Evolutionary conservation across 2,888 invertebrate genomes (phyloP).

Genomic region (Theristus sp.): DNA sequence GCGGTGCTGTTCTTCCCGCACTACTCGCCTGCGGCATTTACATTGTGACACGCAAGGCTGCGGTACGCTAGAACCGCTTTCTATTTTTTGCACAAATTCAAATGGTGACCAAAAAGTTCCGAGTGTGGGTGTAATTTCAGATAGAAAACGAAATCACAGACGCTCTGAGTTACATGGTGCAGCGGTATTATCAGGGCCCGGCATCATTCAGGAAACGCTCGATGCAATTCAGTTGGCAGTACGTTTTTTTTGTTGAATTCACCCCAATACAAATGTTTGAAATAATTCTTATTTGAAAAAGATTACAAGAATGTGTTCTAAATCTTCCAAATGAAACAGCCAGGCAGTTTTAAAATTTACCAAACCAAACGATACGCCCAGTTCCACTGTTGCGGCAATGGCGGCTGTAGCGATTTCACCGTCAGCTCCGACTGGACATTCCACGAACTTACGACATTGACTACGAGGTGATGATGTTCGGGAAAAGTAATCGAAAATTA

Average conservation of each 20-base stretch:
- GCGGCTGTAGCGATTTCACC: slow-evolving; percentile 25
- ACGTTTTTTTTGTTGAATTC: too few relatives aligned
- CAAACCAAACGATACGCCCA: neutral
- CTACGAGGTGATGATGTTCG: slow-evolving; percentile 13
- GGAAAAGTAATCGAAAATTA: too few relatives aligned
- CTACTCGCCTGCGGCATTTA: slow-evolving; percentile 21
- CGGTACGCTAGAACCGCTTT: too few relatives aligned
- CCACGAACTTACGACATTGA: slow-evolving; percentile 25
- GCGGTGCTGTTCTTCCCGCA: slow-evolving; percentile 19
- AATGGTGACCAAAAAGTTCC: neutral
- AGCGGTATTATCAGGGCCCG: slow-evolving; percentile 27
- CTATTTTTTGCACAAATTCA: too few relatives aligned
- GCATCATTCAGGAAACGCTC: slow-evolving; percentile 23
- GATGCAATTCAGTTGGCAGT: slow-evolving; percentile 22
- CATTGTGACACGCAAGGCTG: slow-evolving; percentile 21
- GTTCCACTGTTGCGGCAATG: slow-evolving; percentile 16
- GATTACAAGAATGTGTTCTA: too few relatives aligned
- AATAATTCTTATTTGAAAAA: too few relatives aligned
- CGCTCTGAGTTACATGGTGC: slow-evolving; percentile 27
- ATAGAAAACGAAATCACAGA: slow-evolving; percentile 26
- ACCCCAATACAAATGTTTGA: too few relatives aligned
- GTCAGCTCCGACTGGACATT: slow-evolving; percentile 21
- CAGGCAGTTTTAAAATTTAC: too few relatives aligned
- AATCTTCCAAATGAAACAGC: too few relatives aligned
- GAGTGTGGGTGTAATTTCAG: slow-evolving; percentile 10